These are phyloP conservation scores for Drosophila emarginata DNA, from an alignment of 2,888 invertebrate genomes.

Conservation along the genomic window DNA sequence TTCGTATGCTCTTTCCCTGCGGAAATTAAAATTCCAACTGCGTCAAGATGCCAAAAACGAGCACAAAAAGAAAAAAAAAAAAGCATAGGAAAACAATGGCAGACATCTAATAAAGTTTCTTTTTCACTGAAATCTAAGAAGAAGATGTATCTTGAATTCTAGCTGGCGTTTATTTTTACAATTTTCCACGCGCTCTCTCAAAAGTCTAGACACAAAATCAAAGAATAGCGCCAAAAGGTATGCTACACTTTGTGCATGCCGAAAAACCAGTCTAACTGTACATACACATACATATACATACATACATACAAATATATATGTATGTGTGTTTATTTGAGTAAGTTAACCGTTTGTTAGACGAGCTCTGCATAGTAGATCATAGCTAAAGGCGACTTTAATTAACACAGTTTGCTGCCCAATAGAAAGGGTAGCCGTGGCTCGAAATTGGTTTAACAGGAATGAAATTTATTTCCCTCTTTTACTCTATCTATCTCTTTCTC, in stretches of 20 bases:
- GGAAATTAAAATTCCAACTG: conserved; percentile 67
- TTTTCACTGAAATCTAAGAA: conserved; percentile 31
- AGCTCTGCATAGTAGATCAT: conserved; percentile 13
- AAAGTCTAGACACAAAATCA: conserved; percentile 66
- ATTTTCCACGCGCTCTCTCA: conserved; percentile 26
- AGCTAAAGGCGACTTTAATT: conserved; percentile 44
- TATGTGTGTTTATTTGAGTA: conserved; percentile 4
- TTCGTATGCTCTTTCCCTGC: conserved; percentile 12
- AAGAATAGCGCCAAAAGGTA: conserved; percentile 57
- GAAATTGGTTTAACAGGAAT: conserved; percentile 39
- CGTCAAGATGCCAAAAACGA: conserved; percentile 48
- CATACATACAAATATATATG: neutral
- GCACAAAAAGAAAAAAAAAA: conserved; percentile 17
- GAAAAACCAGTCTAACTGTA: conserved; percentile 14
- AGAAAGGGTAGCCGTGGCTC: neutral
- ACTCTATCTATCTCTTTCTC: neutral
- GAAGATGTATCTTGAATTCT: conserved; percentile 19
- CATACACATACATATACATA: neutral
- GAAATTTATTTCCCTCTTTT: conserved; percentile 19
- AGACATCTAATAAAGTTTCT: conserved; percentile 46
- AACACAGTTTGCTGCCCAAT: conserved; percentile 21
- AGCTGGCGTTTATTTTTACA: conserved; percentile 5
- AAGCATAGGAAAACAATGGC: conserved; percentile 17
- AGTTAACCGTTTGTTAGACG: conserved; percentile 19
- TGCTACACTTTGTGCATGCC: conserved; percentile 40